A percentile compares a stretch with the other conserved stretches of the same genome.
phyloP scores from a whole-genome alignment of 2,113 vertebrate species.

The Dendropsophus ebraccatus region DNA sequence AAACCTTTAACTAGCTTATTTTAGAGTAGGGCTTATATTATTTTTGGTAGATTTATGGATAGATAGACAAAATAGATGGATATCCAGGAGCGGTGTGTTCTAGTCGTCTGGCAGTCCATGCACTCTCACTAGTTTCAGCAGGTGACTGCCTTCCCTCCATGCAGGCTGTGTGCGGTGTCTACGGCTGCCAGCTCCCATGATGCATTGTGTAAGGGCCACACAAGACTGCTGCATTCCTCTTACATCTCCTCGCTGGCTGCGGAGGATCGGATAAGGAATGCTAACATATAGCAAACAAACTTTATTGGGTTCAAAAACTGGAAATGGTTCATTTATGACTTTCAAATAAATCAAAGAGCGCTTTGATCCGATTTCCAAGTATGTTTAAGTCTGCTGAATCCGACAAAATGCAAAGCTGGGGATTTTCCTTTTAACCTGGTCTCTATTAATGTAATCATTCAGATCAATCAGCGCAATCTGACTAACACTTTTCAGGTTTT shows the following conservation, averaged over 20 bases:
- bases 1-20: too few relatives aligned
- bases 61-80: slow-evolving; percentile 1
- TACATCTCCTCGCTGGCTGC: slow-evolving; percentile 83
- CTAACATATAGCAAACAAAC: slow-evolving; percentile 72
- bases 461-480: slow-evolving; percentile 62
- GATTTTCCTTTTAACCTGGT: slow-evolving; percentile 70
- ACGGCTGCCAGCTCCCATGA: background rate
- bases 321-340: slow-evolving; percentile 80
- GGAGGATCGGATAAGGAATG: slow-evolving; percentile 67
- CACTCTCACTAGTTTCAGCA: too few relatives aligned
- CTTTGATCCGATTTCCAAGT: slow-evolving; percentile 78
- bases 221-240: slow-evolving; percentile 79
- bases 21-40: too few relatives aligned
- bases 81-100: too few relatives aligned
- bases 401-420: slow-evolving; percentile 67
- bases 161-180: too few relatives aligned
- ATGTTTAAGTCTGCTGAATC: slow-evolving; percentile 71
- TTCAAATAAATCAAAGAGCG: slow-evolving; percentile 79
- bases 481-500: slow-evolving; percentile 66
- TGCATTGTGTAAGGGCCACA: slow-evolving; percentile 24
- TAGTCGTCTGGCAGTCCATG: too few relatives aligned
- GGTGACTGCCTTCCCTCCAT: too few relatives aligned
- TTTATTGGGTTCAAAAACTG: slow-evolving; percentile 73
- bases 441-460: slow-evolving; percentile 69
- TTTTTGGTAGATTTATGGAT: too few relatives aligned